A percentile compares a stretch with the other conserved stretches of the same genome.
Evolutionary conservation across 2,888 invertebrate genomes (phyloP).

Genomic region (Drosophila meridionalis): DNA sequence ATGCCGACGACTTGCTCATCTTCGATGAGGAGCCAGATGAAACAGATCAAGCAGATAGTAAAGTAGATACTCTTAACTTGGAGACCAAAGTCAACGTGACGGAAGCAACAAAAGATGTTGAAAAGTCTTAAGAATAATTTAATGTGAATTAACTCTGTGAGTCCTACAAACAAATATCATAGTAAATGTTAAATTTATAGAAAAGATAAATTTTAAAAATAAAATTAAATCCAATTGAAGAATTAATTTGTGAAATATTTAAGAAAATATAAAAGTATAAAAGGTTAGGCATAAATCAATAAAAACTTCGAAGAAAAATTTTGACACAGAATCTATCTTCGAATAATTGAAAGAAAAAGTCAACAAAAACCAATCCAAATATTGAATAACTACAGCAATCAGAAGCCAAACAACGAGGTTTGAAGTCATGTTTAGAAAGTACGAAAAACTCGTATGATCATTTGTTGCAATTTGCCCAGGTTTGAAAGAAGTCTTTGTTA

Average conservation of each 20-base stretch:
- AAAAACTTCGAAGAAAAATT: too few relatives aligned
- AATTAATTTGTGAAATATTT: not conserved
- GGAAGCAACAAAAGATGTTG: not conserved
- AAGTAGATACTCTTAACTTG: constrained; percentile 6
- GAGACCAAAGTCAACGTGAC: constrained; percentile 9
- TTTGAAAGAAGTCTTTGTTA: not conserved
- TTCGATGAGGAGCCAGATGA: constrained; percentile 87
- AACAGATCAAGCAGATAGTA: not conserved
- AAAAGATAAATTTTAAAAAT: not conserved
- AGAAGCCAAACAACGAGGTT: not conserved
- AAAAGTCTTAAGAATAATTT: not conserved
- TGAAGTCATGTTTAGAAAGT: too few relatives aligned
- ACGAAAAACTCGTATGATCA: not conserved
- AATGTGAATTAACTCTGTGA: constrained; percentile 12
- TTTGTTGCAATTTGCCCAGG: not conserved
- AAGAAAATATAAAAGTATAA: not conserved
- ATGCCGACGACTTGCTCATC: constrained; percentile 88
- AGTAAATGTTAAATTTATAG: not conserved
- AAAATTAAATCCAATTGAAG: not conserved
- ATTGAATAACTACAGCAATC: not conserved
- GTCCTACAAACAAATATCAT: not conserved
- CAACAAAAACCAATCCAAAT: not conserved
- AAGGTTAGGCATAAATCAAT: too few relatives aligned
- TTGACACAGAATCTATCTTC: too few relatives aligned
- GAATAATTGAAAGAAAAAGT: too few relatives aligned